Percentiles rank a stretch among this genome's conserved stretches.
Conservation (phyloP, 2,888 invertebrate genomes). For the Miltochrista miniata region DNA sequence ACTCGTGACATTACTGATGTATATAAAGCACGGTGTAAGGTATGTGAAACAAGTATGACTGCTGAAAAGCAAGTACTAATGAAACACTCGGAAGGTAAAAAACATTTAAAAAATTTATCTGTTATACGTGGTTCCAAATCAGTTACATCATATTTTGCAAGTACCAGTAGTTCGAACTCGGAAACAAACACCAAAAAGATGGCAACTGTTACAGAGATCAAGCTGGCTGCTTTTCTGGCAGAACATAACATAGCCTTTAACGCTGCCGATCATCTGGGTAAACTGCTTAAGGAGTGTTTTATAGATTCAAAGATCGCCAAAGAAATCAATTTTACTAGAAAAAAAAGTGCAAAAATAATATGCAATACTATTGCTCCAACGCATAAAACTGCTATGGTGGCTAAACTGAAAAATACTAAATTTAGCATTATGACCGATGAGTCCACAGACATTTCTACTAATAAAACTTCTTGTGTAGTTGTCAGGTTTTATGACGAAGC, state of each 20-base stretch:
- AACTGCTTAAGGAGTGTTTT: slow-evolving; percentile 1
- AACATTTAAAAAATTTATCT: no score
- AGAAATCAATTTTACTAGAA: slow-evolving; percentile 2
- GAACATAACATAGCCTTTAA: slow-evolving; percentile 6
- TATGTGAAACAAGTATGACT: no score
- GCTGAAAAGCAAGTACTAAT: no score
- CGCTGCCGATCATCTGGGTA: not conserved
- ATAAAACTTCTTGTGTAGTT: not conserved
- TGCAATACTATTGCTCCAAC: not conserved
- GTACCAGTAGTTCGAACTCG: no score
- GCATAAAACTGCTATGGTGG: not conserved
- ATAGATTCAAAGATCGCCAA: not conserved
- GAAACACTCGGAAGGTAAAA: no score
- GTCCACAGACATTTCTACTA: not conserved
- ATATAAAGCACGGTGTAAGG: no score
- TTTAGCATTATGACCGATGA: not conserved
- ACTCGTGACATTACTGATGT: no score
- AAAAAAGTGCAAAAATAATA: slow-evolving; percentile 7
- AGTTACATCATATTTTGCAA: no score
- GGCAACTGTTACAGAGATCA: not conserved
- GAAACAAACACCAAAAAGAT: no score
- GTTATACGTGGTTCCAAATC: no score
- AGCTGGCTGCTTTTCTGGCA: slow-evolving; percentile 5
- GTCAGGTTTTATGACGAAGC: slow-evolving; percentile 15
- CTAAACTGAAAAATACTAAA: not conserved